Percentiles rank a stretch among this genome's conserved stretches.
These are phyloP conservation scores for Penaeus indicus DNA, from an alignment of 1,140 invertebrate genomes.

Conservation along the genomic window DNA sequence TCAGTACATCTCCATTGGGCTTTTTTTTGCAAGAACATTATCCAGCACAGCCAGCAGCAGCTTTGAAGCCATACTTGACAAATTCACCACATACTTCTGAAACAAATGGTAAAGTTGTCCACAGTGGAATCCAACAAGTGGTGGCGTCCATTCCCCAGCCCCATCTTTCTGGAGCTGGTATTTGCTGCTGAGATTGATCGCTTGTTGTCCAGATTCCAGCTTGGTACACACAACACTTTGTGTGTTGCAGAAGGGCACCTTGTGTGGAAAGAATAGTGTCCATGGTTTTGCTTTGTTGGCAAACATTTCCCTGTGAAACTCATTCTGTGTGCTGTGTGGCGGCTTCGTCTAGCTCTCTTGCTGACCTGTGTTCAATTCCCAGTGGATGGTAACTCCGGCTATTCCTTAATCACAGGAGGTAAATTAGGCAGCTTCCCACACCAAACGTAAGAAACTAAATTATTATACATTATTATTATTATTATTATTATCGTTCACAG, in stretches of 20 bases:
- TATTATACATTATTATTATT: too few relatives aligned
- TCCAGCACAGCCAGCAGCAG: constrained; percentile 29
- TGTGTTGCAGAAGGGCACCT: constrained; percentile 40
- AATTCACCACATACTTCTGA: constrained; percentile 36
- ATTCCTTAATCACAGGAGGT: too few relatives aligned
- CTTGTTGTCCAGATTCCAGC: constrained; percentile 43
- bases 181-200: constrained; percentile 31
- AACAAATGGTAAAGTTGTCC: constrained; percentile 34
- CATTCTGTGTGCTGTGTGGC: neutral
- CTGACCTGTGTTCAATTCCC: too few relatives aligned
- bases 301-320: constrained; percentile 36
- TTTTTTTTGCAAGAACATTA: constrained; percentile 34
- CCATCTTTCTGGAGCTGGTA: constrained; percentile 42
- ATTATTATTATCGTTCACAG: too few relatives aligned
- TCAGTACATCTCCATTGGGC: constrained; percentile 21
- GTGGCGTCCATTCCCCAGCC: constrained; percentile 31
- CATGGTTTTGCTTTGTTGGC: constrained; percentile 42
- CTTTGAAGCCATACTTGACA: constrained; percentile 14
- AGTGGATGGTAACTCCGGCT: neutral
- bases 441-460: too few relatives aligned
- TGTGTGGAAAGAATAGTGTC: constrained; percentile 21
- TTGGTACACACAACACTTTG: constrained; percentile 35
- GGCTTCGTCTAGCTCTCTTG: too few relatives aligned
- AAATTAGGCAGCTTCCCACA: too few relatives aligned
- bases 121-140: constrained; percentile 33